A percentile compares a stretch with the other conserved stretches of the same genome.
phyloP scores from a whole-genome alignment of 1,140 invertebrate genomes.

The Contarinia nasturtii region DNA sequence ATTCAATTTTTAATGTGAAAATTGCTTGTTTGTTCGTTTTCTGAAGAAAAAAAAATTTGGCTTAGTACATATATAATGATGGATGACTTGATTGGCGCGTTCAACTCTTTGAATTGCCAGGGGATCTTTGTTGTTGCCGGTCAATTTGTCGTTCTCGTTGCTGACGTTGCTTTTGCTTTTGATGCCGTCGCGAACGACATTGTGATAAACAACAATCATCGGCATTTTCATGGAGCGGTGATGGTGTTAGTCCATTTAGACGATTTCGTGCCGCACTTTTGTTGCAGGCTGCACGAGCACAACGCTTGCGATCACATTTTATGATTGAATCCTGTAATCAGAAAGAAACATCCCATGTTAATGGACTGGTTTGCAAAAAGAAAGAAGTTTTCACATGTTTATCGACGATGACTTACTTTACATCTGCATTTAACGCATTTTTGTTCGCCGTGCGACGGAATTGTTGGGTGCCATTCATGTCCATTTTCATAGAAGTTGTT shows the following conservation, averaged over 20 bases:
- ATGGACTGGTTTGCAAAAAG: slow-evolving; percentile 5
- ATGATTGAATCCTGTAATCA: slow-evolving; percentile 53
- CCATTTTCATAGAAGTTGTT: slow-evolving; percentile 54
- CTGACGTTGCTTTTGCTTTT: slow-evolving; percentile 18
- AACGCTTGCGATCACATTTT: slow-evolving; percentile 58
- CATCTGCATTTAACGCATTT: slow-evolving; percentile 74
- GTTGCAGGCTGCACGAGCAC: slow-evolving; percentile 48
- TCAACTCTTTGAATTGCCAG: background rate
- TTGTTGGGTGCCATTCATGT: slow-evolving; percentile 64
- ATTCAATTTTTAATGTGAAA: background rate
- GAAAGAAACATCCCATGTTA: slow-evolving; percentile 6
- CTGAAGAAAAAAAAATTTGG: background rate
- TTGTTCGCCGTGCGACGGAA: slow-evolving; percentile 63
- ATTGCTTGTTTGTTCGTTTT: background rate
- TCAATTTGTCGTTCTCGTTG: slow-evolving; percentile 5
- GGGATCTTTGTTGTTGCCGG: background rate
- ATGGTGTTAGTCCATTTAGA: slow-evolving; percentile 18
- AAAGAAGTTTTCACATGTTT: slow-evolving; percentile 2
- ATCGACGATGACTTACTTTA: slow-evolving; percentile 40
- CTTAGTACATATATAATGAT: background rate
- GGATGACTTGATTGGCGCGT: background rate
- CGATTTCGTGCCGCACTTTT: slow-evolving; percentile 22
- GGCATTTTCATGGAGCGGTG: slow-evolving; percentile 10
- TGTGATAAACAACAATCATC: slow-evolving; percentile 33
- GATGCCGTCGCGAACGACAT: slow-evolving; percentile 29